Percentiles rank a stretch among this genome's conserved stretches.
phyloP scores from a whole-genome alignment of 2,113 vertebrate species.

The Potamarius usumacintae region DNA sequence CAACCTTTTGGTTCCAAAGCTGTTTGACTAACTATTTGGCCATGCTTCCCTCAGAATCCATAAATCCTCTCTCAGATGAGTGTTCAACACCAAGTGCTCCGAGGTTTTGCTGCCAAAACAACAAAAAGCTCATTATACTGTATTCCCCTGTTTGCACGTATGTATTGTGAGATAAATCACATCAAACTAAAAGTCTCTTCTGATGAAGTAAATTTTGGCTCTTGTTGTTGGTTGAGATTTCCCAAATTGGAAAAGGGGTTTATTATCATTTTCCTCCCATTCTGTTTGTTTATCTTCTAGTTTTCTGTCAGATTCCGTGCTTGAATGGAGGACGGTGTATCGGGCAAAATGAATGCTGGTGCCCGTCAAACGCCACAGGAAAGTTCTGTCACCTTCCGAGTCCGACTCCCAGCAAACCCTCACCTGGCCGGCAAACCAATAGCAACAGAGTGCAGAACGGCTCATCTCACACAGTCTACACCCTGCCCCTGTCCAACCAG shows the following conservation, averaged over 20 bases:
- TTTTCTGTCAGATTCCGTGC: constrained; percentile 79
- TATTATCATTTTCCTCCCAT: not conserved
- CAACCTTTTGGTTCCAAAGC: too few relatives aligned
- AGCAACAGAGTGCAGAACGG: constrained; percentile 52
- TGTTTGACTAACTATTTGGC: too few relatives aligned
- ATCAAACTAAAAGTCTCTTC: not conserved
- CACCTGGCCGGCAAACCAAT: constrained; percentile 49
- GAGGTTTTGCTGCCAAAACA: constrained; percentile 34
- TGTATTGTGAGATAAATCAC: not conserved
- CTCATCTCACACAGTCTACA: constrained; percentile 72
- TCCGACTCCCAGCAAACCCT: constrained; percentile 59
- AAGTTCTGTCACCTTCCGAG: constrained; percentile 78
- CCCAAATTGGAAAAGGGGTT: not conserved
- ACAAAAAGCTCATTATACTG: constrained; percentile 46
- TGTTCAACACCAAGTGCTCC: constrained; percentile 25
- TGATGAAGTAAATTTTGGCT: not conserved
- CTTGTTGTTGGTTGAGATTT: not conserved
- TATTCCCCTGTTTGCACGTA: constrained; percentile 58
- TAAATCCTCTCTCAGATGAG: constrained; percentile 50
- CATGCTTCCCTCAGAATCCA: not conserved
- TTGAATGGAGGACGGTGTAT: constrained; percentile 75
- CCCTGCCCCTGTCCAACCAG: constrained; percentile 77
- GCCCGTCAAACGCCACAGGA: constrained; percentile 78
- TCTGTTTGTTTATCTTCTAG: constrained; percentile 56
- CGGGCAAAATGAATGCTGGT: constrained; percentile 75